Evolutionary conservation across 2,113 vertebrate genomes (phyloP), one percentile per base, ranked within the genome.

Genomic region (Nesogale talazaci): DNA sequence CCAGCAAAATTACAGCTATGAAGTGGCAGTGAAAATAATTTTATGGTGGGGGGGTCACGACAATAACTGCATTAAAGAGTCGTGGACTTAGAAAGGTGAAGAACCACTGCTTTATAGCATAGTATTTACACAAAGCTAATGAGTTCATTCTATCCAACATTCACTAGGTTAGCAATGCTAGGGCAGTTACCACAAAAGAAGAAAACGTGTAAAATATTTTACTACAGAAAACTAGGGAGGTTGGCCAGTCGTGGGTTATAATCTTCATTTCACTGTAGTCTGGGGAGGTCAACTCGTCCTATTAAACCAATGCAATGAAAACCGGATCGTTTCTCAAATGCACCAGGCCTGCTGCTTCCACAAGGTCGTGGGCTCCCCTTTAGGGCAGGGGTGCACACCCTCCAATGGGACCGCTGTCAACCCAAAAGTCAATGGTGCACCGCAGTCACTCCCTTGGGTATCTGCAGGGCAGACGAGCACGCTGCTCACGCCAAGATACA

Each of bases 251-350:
- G 82, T 31, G 83, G 7, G 57, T 70, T 12, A 82, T 22, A 83
- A 6, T n/a, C 69, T 78, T 78, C 25, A 22, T 42, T 88, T 36
- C 63, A 76, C n/a, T 36, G 88, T 2, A 52, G 12, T 83, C 76
- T 57, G 0, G 2, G 38, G 65, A 1, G 52, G 22, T 42, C 46
- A 29, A 1, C 84, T 91, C 91, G 82, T 77, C 77, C 59, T 81
- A 46, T 88, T 89, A 92, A 93, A 57, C n/a, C 22, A 84, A 87
- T 83, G 95, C 4, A 89, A 46, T 89, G 74, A 83, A 89, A 93
- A 92, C 67, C 63, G 75, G 89, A 77, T 84, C 56, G 61, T 74
- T 70, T 69, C 42, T 94, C 83, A 75, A 70, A 88, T 77, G 78
- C 40, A 86, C n/a, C 9, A 56, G 63, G 46, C 46, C 46, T 52